Conservation (phyloP, 2,797 vertebrate genomes). For the Acanthurus lineatus region DNA sequence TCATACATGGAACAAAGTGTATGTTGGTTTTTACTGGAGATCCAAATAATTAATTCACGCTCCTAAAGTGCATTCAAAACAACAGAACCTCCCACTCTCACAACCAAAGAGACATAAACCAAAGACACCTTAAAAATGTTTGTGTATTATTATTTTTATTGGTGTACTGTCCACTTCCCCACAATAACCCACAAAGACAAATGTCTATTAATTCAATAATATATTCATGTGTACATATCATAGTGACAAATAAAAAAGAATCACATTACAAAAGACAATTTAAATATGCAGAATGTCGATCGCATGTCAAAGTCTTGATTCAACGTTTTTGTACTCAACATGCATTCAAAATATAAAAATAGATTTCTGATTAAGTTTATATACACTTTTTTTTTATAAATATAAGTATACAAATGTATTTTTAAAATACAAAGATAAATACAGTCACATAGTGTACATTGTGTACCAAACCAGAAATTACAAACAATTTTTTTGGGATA, state of each 20-base stretch:
- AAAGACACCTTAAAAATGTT: conserved; percentile 23
- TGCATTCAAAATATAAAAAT: conserved; percentile 97
- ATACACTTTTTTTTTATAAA: conserved; percentile 93
- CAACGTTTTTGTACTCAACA: conserved; percentile 83
- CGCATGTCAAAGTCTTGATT: conserved; percentile 84
- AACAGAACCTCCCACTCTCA: not conserved
- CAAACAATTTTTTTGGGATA: conserved; percentile 92
- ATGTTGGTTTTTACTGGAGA: not conserved
- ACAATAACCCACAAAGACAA: conserved; percentile 75
- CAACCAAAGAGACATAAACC: not conserved
- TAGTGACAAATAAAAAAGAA: conserved; percentile 74
- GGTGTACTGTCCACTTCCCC: conserved; percentile 47
- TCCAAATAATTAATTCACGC: not conserved
- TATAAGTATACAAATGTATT: conserved; percentile 96
- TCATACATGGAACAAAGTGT: not conserved
- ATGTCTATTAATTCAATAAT: conserved; percentile 73
- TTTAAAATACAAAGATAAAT: conserved; percentile 99
- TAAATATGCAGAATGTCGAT: conserved; percentile 80
- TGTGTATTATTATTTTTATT: conserved; percentile 73
- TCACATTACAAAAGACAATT: conserved; percentile 80
- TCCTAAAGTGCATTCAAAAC: not conserved
- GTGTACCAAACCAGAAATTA: conserved; percentile 92
- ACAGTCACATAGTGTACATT: conserved; percentile 99
- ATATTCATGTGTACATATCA: conserved; percentile 81
- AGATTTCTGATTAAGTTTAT: conserved; percentile 93